These are phyloP conservation scores for Dynastes maya DNA, from an alignment of 2,888 invertebrate genomes.

Conservation along the genomic window DNA sequence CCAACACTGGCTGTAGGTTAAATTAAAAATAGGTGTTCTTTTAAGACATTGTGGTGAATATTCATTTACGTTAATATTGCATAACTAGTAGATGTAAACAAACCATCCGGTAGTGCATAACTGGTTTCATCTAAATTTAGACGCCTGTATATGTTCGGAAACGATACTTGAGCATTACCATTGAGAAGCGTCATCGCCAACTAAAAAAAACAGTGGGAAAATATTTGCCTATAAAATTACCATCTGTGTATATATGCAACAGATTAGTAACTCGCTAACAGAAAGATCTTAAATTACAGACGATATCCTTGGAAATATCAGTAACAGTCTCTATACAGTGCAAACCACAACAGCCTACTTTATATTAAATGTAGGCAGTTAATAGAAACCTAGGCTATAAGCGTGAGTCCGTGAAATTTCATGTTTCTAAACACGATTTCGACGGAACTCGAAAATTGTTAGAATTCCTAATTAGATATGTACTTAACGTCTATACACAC, in stretches of 20 bases:
- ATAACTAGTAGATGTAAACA: not conserved
- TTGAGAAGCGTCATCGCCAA: slow-evolving; percentile 5
- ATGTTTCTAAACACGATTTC: not conserved
- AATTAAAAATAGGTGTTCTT: not conserved
- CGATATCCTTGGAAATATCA: slow-evolving; percentile 43
- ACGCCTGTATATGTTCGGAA: not conserved
- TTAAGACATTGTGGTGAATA: not conserved
- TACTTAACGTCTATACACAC: not conserved
- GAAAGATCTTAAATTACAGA: slow-evolving; percentile 36
- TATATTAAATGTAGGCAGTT: not conserved
- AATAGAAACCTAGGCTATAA: not conserved
- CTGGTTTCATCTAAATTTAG: slow-evolving; percentile 14
- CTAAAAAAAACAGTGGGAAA: slow-evolving; percentile 42
- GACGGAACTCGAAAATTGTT: slow-evolving; percentile 16
- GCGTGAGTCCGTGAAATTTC: not conserved
- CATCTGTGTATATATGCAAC: slow-evolving; percentile 23
- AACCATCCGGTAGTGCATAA: slow-evolving; percentile 6
- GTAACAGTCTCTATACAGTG: slow-evolving; percentile 25
- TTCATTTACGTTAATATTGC: not conserved
- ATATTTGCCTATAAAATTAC: slow-evolving; percentile 43
- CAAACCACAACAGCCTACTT: slow-evolving; percentile 20
- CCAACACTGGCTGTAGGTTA: no score
- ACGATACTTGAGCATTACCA: slow-evolving; percentile 3
- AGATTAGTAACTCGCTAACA: slow-evolving; percentile 25
- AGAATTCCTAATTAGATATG: slow-evolving; percentile 24